Evolutionary conservation across 2,113 vertebrate genomes (phyloP).

Genomic region (Dermatemys mawii): DNA sequence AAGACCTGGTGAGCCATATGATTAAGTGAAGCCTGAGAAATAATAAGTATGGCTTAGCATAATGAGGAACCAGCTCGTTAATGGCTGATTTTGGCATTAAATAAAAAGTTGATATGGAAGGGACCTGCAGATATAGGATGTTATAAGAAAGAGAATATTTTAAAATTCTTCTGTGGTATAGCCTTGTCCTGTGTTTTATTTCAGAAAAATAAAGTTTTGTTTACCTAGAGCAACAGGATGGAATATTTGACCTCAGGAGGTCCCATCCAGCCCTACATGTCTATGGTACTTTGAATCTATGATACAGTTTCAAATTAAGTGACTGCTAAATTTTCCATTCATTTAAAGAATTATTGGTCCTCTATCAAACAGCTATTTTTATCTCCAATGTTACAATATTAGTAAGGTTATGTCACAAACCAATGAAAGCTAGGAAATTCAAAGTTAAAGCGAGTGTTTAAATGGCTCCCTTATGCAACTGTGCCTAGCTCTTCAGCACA

Average conservation of each 20-base stretch:
- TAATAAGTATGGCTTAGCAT: constrained; percentile 43
- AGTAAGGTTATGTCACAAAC: neutral
- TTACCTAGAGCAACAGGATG: neutral
- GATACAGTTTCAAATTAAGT: neutral
- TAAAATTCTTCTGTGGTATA: neutral
- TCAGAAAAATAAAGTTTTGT: constrained; percentile 15
- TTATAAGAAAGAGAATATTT: constrained; percentile 1
- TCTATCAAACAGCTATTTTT: constrained; percentile 3
- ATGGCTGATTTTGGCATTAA: constrained; percentile 26
- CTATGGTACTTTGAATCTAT: neutral
- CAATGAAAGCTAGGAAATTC: neutral
- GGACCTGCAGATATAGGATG: neutral
- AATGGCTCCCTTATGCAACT: neutral
- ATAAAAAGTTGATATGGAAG: constrained; percentile 28
- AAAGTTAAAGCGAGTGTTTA: neutral
- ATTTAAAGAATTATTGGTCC: accelerated
- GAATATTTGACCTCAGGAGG: too few relatives aligned
- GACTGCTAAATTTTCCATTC: neutral
- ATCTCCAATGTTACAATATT: neutral
- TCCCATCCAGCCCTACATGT: too few relatives aligned
- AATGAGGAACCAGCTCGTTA: neutral
- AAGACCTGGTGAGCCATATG: constrained; percentile 33
- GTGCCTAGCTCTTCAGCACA: neutral
- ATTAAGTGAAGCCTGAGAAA: constrained; percentile 52
- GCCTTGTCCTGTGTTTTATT: neutral